These are phyloP conservation scores for Tetranychus truncatus DNA, from an alignment of 2,888 invertebrate species.

Conservation along the genomic window DNA sequence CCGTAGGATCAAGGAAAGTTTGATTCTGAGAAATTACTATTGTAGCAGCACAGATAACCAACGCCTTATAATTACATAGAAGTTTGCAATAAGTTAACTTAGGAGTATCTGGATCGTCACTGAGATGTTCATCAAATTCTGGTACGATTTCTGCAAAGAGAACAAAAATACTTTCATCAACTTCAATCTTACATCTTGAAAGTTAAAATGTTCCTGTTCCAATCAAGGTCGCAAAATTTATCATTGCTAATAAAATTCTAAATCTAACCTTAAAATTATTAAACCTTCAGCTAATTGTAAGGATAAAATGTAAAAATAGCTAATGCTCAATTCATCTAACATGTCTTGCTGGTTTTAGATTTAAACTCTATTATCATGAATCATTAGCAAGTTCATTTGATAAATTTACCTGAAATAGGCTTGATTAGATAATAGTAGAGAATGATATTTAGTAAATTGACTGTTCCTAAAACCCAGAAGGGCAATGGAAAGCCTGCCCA, in stretches of 20 bases:
- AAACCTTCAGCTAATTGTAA: too few relatives aligned
- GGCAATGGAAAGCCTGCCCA: slow-evolving; percentile 61
- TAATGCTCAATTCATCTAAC: too few relatives aligned
- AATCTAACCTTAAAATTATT: too few relatives aligned
- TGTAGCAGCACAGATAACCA: slow-evolving; percentile 50
- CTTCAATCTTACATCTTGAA: not conserved
- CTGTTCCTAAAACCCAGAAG: slow-evolving; percentile 51
- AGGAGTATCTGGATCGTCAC: slow-evolving; percentile 5
- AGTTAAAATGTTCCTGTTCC: not conserved
- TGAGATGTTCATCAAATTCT: slow-evolving; percentile 4
- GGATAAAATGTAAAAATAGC: too few relatives aligned
- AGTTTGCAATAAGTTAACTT: slow-evolving; percentile 33
- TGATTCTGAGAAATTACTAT: slow-evolving; percentile 51
- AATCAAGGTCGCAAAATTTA: not conserved
- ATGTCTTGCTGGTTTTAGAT: too few relatives aligned
- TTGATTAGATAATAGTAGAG: slow-evolving; percentile 5
- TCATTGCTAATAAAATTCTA: not conserved
- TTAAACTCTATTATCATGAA: too few relatives aligned
- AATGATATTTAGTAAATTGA: slow-evolving; percentile 42
- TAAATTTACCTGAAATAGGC: not conserved
- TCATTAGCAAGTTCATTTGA: too few relatives aligned
- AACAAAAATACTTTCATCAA: not conserved
- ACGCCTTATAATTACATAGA: slow-evolving; percentile 48
- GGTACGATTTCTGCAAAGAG: not conserved
- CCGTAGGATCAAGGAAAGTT: slow-evolving; percentile 57